These are phyloP conservation scores for Equus quagga DNA, from an alignment of 2,113 vertebrate genomes.

Conservation along the genomic window DNA sequence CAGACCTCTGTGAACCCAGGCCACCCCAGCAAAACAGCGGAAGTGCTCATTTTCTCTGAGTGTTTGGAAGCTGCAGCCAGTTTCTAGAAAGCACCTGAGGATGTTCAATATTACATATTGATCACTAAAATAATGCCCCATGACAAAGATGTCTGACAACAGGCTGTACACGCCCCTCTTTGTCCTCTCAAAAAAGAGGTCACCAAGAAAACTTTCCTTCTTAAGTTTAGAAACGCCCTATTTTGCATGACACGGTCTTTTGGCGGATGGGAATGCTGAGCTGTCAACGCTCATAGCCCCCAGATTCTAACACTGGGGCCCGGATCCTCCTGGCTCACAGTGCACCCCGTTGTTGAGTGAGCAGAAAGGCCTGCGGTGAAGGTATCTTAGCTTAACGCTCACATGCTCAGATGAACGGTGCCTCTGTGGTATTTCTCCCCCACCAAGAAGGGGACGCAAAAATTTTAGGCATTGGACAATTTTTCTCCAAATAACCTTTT, in stretches of 20 bases:
- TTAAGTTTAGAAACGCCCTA: not conserved
- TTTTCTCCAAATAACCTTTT: not conserved
- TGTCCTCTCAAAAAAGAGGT: not conserved
- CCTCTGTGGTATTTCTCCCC: not conserved
- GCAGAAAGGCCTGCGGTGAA: not conserved
- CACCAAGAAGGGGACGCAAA: not conserved
- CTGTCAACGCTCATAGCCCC: not conserved
- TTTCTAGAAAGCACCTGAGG: slow-evolving; percentile 4
- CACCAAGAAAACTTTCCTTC: not conserved
- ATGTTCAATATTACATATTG: not conserved
- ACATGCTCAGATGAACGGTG: rapidly evolving
- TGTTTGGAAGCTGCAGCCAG: not conserved
- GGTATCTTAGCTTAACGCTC: too few relatives aligned
- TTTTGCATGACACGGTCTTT: not conserved
- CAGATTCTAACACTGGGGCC: not conserved
- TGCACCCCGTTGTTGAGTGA: not conserved
- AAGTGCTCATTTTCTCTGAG: not conserved
- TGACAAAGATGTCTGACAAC: not conserved
- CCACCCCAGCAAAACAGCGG: not conserved
- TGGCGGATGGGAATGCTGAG: not conserved
- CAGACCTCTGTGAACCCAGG: not conserved
- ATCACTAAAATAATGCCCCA: not conserved
- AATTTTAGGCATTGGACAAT: not conserved
- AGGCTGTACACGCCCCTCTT: not conserved
- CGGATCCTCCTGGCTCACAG: not conserved